Conservation (phyloP, 2,797 vertebrate species). For the Anniella stebbinsi region DNA sequence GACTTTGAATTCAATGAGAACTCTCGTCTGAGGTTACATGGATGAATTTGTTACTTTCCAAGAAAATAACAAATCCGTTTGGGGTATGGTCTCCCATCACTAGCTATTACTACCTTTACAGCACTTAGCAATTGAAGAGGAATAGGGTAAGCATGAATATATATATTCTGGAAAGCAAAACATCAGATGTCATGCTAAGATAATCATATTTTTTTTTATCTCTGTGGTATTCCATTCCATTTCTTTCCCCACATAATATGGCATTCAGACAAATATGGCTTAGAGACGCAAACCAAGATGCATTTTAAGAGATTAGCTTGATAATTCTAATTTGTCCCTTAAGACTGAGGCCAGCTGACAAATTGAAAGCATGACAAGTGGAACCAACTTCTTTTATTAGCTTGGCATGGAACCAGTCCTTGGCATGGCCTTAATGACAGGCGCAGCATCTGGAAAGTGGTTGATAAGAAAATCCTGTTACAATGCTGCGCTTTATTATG, state of each 20-base stretch:
- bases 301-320: conserved; percentile 76
- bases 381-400: conserved; percentile 80
- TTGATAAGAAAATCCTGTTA: conserved; percentile 84
- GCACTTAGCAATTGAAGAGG: not conserved
- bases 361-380: conserved; percentile 82
- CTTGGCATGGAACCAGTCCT: conserved; percentile 76
- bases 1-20: too few relatives aligned
- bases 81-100: too few relatives aligned
- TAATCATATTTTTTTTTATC: conserved; percentile 68
- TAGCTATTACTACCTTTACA: not conserved
- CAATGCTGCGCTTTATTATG: conserved; percentile 42
- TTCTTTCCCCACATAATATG: conserved; percentile 50
- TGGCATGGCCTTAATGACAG: conserved; percentile 78
- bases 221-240: conserved; percentile 66
- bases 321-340: conserved; percentile 84
- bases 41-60: too few relatives aligned
- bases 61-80: too few relatives aligned
- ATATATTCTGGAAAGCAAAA: conserved; percentile 56
- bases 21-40: too few relatives aligned
- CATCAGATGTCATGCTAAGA: conserved; percentile 55
- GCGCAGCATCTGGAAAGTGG: conserved; percentile 75
- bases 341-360: conserved; percentile 78
- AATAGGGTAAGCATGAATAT: not conserved
- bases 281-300: conserved; percentile 66
- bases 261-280: conserved; percentile 69